These are phyloP conservation scores for Arctia plantaginis DNA, from an alignment of 2,888 invertebrate species.

Conservation along the genomic window DNA sequence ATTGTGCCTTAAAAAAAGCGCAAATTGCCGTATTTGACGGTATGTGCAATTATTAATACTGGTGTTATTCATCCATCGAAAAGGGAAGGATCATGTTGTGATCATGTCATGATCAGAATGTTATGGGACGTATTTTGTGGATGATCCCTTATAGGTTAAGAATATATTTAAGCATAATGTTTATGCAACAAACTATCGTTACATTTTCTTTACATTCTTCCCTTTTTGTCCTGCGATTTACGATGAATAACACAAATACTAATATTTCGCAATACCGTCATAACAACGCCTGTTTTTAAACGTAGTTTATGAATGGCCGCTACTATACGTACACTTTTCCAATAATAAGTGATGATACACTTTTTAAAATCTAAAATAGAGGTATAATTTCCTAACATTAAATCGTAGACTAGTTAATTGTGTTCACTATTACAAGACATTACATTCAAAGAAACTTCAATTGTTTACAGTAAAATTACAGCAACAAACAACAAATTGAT, in stretches of 20 bases:
- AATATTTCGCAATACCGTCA: not conserved
- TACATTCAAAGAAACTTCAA: conserved; percentile 40
- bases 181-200: not conserved
- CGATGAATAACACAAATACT: conserved; percentile 13
- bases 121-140: not conserved
- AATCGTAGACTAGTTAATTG: conserved; percentile 79
- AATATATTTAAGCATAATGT: not conserved
- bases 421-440: conserved; percentile 67
- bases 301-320: not conserved
- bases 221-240: not conserved
- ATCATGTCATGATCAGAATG: too few relatives aligned
- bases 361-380: conserved; percentile 64
- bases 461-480: conserved; percentile 55
- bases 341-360: conserved; percentile 38
- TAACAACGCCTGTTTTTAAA: not conserved
- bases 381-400: conserved; percentile 73
- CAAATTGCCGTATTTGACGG: not conserved
- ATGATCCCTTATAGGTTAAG: not conserved
- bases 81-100: not conserved
- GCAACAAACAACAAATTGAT: conserved; percentile 66
- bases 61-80: not conserved
- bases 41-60: not conserved
- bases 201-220: not conserved
- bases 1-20: conserved; percentile 24
- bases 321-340: conserved; percentile 22